Percentiles rank a stretch among this genome's conserved stretches.
Evolutionary conservation across 2,888 invertebrate genomes (phyloP).

Genomic region (Heliconius cydno): DNA sequence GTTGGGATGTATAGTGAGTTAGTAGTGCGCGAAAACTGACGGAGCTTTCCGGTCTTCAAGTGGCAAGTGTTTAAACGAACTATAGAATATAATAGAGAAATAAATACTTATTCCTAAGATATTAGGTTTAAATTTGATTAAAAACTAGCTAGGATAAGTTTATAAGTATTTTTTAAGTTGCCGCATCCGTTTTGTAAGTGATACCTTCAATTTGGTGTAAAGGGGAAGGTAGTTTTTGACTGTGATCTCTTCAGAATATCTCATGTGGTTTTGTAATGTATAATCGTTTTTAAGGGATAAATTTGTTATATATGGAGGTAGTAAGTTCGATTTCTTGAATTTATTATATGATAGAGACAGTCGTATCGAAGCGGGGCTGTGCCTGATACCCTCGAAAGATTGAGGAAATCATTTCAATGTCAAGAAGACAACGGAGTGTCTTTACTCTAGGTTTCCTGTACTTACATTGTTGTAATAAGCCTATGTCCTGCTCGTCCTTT

Average conservation of each 20-base stretch:
- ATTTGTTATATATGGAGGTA: background rate
- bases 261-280: background rate
- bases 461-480: no score
- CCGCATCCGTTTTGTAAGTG: conserved; percentile 63
- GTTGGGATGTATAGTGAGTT: conserved; percentile 67
- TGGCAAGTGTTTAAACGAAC: conserved; percentile 57
- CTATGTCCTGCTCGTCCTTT: no score
- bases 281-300: background rate
- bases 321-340: background rate
- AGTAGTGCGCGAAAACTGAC: conserved; percentile 75
- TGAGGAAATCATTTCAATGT: no score
- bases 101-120: conserved; percentile 11
- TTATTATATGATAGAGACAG: no score
- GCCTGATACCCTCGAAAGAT: no score
- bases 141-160: conserved; percentile 30
- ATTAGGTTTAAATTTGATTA: conserved; percentile 41
- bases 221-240: conserved; percentile 13
- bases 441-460: no score
- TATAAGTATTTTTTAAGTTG: conserved; percentile 56
- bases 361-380: no score
- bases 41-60: conserved; percentile 80
- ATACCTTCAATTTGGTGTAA: conserved; percentile 46
- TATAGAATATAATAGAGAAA: conserved; percentile 33
- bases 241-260: conserved; percentile 7
- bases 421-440: no score